Evolutionary conservation across 2,113 vertebrate species (phyloP), one percentile per base, ranked within the genome.

Genomic region (Platichthys stellatus): DNA sequence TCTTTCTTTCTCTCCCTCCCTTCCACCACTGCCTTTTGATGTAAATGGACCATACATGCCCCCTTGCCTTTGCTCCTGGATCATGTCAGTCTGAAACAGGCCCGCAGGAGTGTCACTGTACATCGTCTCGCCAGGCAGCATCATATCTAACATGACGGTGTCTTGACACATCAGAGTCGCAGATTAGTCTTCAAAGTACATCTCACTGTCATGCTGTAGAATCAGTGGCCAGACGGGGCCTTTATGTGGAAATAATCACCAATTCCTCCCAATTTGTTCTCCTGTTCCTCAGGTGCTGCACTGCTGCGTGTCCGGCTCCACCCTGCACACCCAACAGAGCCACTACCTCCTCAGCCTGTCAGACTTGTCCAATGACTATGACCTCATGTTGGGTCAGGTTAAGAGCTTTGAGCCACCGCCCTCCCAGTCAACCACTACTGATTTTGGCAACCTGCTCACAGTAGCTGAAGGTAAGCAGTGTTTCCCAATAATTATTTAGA

Each of bases 221-320:
- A 68, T n/a, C 47, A 43, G 11, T 24, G 40, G 12, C 40, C 40
- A 43, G 40, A 13, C 40, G 40, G 40, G 38, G 15, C 14, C 2
- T 3, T 72, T 17, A 59, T 83, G 43, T 63, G 47, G 15, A 61
- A 45, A 54, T 18, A 10, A 59, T 83, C 49, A 58, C 28, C 31
- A 11, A 67, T n/a, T 69, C n/a, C 11, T 18, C 5, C 28, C 49
- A 14, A 15, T 51, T 10, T 40, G 64, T 40, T 1, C 20, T 65
- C 24, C n/a, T 72, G 18, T 72, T 18, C 82, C 47, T 3, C 89
- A 99, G 98, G 96, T 99, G 75, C 93, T 99, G 26, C 97, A 99
- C 91, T 97, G 96, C 71, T 99, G 98, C 45, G 95, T 98, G 72
- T 97, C 95, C 0, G 97, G 98, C 71, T 99, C 97, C 49, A 97